Base-by-base conservation (phyloP, 23 tunicate genomes). In the Corella eumyota region DNA sequence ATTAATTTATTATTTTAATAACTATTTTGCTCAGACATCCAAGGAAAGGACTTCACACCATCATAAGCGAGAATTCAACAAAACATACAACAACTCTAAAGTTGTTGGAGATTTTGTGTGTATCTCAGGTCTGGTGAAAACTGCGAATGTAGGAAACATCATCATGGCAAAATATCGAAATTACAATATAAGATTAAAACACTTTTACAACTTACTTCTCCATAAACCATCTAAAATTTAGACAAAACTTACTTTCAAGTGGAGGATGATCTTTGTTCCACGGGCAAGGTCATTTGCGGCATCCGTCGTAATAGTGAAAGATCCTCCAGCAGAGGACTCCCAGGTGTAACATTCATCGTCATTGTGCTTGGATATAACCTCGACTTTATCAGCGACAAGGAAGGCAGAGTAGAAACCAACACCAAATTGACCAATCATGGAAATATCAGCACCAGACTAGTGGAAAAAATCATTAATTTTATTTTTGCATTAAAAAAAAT, bases 351-450 rank as follows among this genome's bases (percentile, higher is more conserved):
- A 55, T 51, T 90, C 97, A 70, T 90, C 97, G 58, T 90, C 97
- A 45, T 90, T 90, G 65, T 90, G 78, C 60, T 90, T 90, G 61
- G 97, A 81, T 15, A 74, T 67, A 4, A 90, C 97, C 45, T 55
- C 36, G 0, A 90, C 97, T n/a, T 58, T 74, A 53, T 90, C 97
- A 58, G 97, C 96, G 6, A 88, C 88, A n/a, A 88, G 69, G 34
- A 78, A 88, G 17, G 96, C 96, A 31, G 96, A 88, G 74, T 88
- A 85, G 57, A 85, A 85, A 59, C 95, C 95, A 50, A 85, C 95
- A 50, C 95, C 95, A 85, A 85, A 85, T 56, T 88, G 96, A 40
- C 96, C 96, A 79, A 88, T 88, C 96, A 88, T 88, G 34, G 96
- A 88, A 68, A 88, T 88, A 48, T 88, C 96, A 30, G 96, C 96